Evolutionary conservation across 2,113 vertebrate species (phyloP).

Genomic region (Meles meles): DNA sequence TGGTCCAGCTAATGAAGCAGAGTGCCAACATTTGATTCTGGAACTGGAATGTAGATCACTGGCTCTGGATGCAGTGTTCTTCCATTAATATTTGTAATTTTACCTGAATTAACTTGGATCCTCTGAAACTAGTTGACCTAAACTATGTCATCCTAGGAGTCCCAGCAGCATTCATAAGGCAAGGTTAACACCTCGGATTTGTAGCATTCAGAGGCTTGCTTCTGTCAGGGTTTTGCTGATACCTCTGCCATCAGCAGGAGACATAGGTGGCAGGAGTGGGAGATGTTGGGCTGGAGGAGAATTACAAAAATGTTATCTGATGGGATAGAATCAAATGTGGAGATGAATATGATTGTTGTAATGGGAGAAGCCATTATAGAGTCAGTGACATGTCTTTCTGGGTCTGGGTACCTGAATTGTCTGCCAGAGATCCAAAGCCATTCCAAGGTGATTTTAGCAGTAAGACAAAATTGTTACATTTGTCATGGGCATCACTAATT

Average conservation of each 20-base stretch:
- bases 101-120: slow-evolving; percentile 10
- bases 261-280: background rate
- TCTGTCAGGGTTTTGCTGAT: background rate
- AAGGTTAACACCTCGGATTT: background rate
- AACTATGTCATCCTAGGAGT: background rate
- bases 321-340: background rate
- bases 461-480: background rate
- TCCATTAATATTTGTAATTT: background rate
- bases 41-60: background rate
- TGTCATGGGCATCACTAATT: background rate
- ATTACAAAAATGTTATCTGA: background rate
- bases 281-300: background rate
- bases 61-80: background rate
- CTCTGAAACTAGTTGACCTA: background rate
- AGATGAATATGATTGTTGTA: background rate
- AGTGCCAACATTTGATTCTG: slow-evolving; percentile 3
- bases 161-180: background rate
- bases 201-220: background rate
- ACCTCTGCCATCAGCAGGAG: background rate
- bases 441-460: background rate
- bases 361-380: background rate
- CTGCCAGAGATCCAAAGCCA: background rate
- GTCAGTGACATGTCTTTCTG: background rate
- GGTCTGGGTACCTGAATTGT: background rate
- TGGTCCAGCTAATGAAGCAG: background rate